Evolutionary conservation across 2,113 vertebrate genomes (phyloP).

Genomic region (Sinocyclocheilus anshuiensis): DNA sequence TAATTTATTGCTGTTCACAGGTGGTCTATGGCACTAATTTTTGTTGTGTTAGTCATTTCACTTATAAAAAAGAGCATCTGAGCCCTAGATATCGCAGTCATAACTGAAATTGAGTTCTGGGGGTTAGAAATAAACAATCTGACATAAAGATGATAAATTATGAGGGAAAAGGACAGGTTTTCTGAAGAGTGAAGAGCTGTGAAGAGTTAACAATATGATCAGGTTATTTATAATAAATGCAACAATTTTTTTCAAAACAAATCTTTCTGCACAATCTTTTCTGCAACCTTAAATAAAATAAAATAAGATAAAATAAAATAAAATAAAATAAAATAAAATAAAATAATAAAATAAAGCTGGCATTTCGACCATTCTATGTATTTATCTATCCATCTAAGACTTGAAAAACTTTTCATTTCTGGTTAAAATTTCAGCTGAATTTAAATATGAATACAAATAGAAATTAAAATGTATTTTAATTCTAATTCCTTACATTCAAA

Average conservation of each 20-base stretch:
- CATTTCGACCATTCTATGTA: background rate
- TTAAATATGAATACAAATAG: background rate
- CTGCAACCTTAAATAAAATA: too few species aligned
- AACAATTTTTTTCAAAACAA: background rate
- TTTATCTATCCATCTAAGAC: background rate
- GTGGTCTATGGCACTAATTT: conserved; percentile 51
- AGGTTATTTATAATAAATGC: background rate
- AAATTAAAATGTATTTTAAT: background rate
- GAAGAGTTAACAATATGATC: background rate
- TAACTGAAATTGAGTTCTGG: conserved; percentile 36
- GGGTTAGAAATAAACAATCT: conserved; percentile 48
- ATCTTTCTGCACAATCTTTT: too few species aligned
- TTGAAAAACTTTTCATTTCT: background rate
- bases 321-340: too few species aligned
- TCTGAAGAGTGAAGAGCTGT: background rate
- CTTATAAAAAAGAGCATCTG: conserved; percentile 48
- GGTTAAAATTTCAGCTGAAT: background rate
- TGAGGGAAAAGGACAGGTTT: background rate
- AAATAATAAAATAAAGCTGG: too few species aligned
- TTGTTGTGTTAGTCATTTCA: conserved; percentile 51
- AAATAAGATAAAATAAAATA: too few species aligned
- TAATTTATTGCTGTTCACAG: conserved; percentile 54
- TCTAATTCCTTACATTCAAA: background rate
- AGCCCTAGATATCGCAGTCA: conserved; percentile 40
- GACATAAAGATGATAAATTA: conserved; percentile 14